Evolutionary conservation across 2,797 vertebrate species (phyloP), one percentile per base, ranked within the genome.

Genomic region (Sylvia borin): DNA sequence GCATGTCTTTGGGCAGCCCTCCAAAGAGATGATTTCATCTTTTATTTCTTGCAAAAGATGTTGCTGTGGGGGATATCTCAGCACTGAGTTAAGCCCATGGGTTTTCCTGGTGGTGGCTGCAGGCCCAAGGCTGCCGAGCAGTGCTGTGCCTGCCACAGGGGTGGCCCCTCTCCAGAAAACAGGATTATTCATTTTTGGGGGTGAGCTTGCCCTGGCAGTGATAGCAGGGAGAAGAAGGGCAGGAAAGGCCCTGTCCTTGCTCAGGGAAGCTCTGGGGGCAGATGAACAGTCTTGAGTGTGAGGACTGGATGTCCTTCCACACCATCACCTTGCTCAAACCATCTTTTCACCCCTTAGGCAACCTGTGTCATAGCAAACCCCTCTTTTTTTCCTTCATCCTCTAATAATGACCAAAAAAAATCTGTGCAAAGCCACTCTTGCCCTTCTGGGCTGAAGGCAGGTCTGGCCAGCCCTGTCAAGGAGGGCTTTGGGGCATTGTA

Each of bases 41-140:
- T 89, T 71, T 9, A 3, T 54, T 68, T 88, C 82, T 86, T 88
- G 75, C 25, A 31, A 17, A 77, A 85, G 73, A 7, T 24, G 73
- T 58, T 90, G 34, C 79, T 90, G 58, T 60, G 88, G 73, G 61
- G 36, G 51, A 29, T 84, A 40, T 22, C 72, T 90, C 0, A 0
- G 68, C 0, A 0, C 64, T 26, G 73, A 88, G 43, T 61, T 88
- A 36, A 90, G 32, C 70, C 40, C 27, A 13, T 9, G 5, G 43
- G 40, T 81, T 89, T 34, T 74, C n/a, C 68, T 0, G 0, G 43
- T 0, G 0, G 43, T 3, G 8, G 51, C 73, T 48, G 64, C 0
- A 0, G 40, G 57, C 26, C 32, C 21, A 2, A 2, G 29, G 88
- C 43, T 84, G 58, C 58, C 0, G 0, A 66, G 62, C 11, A 2